Conservation (phyloP, 2,888 invertebrate species). For the Thymelicus acteon region DNA sequence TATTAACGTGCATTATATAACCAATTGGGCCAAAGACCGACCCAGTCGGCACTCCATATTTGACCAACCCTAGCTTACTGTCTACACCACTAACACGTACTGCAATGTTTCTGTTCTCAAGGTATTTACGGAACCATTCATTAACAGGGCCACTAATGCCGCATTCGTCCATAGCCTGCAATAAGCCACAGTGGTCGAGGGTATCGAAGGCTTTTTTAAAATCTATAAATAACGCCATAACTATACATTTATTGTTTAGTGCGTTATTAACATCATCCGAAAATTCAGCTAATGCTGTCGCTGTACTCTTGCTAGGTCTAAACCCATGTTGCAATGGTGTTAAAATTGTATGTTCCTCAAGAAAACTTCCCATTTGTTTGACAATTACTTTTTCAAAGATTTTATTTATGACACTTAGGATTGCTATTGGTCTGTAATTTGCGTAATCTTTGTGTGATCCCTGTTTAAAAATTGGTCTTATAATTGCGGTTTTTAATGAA, state of each 20-base stretch:
- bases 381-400: too few relatives aligned
- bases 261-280: conserved; percentile 36
- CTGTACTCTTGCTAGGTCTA: conserved; percentile 36
- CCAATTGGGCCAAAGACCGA: conserved; percentile 42
- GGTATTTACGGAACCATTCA: conserved; percentile 35
- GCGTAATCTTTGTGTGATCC: conserved; percentile 25
- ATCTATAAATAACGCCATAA: conserved; percentile 38
- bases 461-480: conserved; percentile 37
- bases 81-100: background rate
- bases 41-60: conserved; percentile 41
- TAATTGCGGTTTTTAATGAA: conserved; percentile 31
- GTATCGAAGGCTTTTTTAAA: conserved; percentile 44
- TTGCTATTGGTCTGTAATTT: too few relatives aligned
- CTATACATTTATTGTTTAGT: conserved; percentile 27
- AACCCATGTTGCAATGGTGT: conserved; percentile 36
- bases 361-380: too few relatives aligned
- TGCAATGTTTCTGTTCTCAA: conserved; percentile 20
- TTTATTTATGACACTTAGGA: too few relatives aligned
- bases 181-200: conserved; percentile 34
- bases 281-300: conserved; percentile 35
- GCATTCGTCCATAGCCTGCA: conserved; percentile 43
- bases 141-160: conserved; percentile 40
- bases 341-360: conserved; percentile 24
- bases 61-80: conserved; percentile 1
- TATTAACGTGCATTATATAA: conserved; percentile 42